A percentile compares a stretch with the other conserved stretches of the same genome.
These are phyloP conservation scores for Agrilus cyanescens DNA, from an alignment of 2,888 invertebrate species.

Conservation along the genomic window DNA sequence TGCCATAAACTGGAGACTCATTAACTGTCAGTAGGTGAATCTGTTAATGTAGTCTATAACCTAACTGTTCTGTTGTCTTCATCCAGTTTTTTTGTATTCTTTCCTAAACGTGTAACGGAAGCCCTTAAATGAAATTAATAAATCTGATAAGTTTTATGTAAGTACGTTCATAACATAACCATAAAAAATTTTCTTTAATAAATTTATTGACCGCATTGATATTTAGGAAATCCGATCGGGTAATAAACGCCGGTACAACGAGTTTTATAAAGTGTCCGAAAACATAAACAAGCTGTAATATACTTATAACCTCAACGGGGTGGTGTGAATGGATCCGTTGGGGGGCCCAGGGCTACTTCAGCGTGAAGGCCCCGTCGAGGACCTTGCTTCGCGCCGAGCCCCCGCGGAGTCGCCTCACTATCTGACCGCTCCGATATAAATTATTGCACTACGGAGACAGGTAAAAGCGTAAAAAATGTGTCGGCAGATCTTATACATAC, in stretches of 20 bases:
- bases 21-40: too few species aligned
- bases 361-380: constrained; percentile 17
- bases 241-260: too few species aligned
- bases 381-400: constrained; percentile 18
- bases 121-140: too few species aligned
- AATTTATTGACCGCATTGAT: background rate
- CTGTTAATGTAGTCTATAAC: too few species aligned
- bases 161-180: too few species aligned
- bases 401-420: constrained; percentile 18
- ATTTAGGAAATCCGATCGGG: background rate
- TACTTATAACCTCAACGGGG: constrained; percentile 22
- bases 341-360: constrained; percentile 23
- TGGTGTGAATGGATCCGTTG: constrained; percentile 25
- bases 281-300: constrained; percentile 23
- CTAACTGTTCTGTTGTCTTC: too few species aligned
- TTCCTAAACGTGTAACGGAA: too few species aligned
- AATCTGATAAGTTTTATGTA: too few species aligned
- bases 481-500: constrained; percentile 17
- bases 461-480: constrained; percentile 24
- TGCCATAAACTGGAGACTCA: too few species aligned
- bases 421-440: constrained; percentile 21
- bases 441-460: constrained; percentile 19
- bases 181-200: too few species aligned
- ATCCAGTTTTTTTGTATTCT: too few species aligned
- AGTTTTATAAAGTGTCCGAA: constrained; percentile 2